Evolutionary conservation across 2,113 vertebrate genomes (phyloP), one percentile per base, ranked within the genome.

Genomic region (Pimephales promelas): DNA sequence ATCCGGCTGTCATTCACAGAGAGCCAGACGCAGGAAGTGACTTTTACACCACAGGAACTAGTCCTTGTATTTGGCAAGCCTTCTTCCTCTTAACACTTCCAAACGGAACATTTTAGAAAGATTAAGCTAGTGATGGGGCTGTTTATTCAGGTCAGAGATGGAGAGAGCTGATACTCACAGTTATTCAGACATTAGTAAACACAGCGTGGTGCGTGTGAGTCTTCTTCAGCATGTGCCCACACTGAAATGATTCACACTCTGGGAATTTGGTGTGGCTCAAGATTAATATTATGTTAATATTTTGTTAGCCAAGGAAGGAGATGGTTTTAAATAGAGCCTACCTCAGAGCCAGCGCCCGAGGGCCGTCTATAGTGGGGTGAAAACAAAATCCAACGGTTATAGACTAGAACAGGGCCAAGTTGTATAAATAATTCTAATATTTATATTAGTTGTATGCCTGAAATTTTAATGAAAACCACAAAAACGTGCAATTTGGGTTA

Each of bases 121-220:
- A 52, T 49, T 31, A 81, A 68, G 10, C 28, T 36, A 49, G 62
- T n/a, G 26, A 16, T 40, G 22, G 49, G 45, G 20, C 47, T 56
- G 26, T 80, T 80, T 80, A 66, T 80, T 68, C 28, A 81, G 64
- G 79, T 81, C 79, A 81, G 61, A 52, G 79, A 81, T 70, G 47
- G 28, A 70, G 64, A 81, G 79, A 81, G 59, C 77, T 70, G 79
- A 81, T 66, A 40, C 26, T 81, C 79, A 70, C 64, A 70, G 79
- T 81, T 81, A 70, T 70, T 81, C 79, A 81, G 79, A 70, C 79
- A 81, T 81, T 81, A 81, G 64, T 81, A 81, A 70, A 81, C 79
- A 81, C 40, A 40, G 64, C 22, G 64, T 70, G 59, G 26, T 80
- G 61, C 26, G 6, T 49, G 40, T 71, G 76, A 68, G 78, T 80